Evolutionary conservation across 92 coral and sea anemone genomes (phyloP).

Genomic region (Metridium senile): DNA sequence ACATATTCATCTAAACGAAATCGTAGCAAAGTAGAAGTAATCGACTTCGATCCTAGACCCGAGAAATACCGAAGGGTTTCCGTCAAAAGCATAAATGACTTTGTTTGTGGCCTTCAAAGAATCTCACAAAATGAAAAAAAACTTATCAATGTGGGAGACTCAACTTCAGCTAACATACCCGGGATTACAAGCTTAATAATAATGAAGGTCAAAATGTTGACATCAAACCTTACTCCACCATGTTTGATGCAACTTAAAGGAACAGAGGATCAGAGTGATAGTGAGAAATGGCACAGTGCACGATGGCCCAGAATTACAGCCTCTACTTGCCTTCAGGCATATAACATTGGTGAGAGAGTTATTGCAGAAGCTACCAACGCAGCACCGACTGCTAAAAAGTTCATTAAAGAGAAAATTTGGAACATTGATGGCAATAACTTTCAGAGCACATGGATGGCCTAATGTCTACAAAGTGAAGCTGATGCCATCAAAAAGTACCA

Average conservation of each 20-base stretch:
- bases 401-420: conserved; percentile 13
- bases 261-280: conserved; percentile 37
- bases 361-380: conserved; percentile 5
- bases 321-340: conserved; percentile 45
- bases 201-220: not conserved
- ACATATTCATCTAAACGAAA: conserved; percentile 29
- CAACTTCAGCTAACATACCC: conserved; percentile 35
- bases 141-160: conserved; percentile 48
- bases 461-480: conserved; percentile 23
- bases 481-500: conserved; percentile 27
- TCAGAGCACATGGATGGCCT: conserved; percentile 22
- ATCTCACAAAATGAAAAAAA: not conserved
- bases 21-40: conserved; percentile 24
- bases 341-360: conserved; percentile 19
- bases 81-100: not conserved
- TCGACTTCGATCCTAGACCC: conserved; percentile 60
- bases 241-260: conserved; percentile 16
- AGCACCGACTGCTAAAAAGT: conserved; percentile 3
- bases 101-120: conserved; percentile 5
- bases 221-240: conserved; percentile 29
- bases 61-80: conserved; percentile 17
- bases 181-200: conserved; percentile 26
- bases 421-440: not conserved
- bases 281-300: conserved; percentile 41
- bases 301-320: conserved; percentile 51